A percentile compares a stretch with the other conserved stretches of the same genome.
Evolutionary conservation across 2,113 vertebrate genomes (phyloP).

Genomic region (Cololabis saira): DNA sequence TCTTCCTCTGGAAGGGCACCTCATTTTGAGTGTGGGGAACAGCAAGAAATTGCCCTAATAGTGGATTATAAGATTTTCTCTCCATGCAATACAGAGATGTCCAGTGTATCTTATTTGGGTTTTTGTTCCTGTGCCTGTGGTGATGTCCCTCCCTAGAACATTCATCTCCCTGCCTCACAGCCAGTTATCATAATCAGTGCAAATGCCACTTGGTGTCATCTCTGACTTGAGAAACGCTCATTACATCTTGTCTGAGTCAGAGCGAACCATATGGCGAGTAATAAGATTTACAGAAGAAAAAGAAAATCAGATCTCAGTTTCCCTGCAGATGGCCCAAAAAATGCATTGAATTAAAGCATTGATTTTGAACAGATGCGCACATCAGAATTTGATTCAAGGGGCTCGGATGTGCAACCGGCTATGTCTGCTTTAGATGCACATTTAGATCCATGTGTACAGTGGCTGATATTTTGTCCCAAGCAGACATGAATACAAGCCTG

Average conservation of each 20-base stretch:
- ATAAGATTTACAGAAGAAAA: conserved; percentile 25
- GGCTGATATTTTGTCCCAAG: conserved; percentile 57
- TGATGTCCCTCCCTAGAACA: conserved; percentile 1
- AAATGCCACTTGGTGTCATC: conserved; percentile 72
- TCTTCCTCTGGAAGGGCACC: conserved; percentile 13
- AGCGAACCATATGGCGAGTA: conserved; percentile 52
- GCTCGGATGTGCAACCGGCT: conserved; percentile 6
- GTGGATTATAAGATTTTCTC: conserved; percentile 11
- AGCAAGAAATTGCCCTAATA: conserved; percentile 14
- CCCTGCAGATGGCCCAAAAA: conserved; percentile 19
- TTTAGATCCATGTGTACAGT: conserved; percentile 17
- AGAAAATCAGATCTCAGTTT: conserved; percentile 11
- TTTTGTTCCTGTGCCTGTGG: background rate
- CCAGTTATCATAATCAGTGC: conserved; percentile 54
- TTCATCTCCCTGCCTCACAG: conserved; percentile 28
- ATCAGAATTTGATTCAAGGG: conserved; percentile 44
- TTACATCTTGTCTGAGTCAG: conserved; percentile 56
- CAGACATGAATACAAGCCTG: conserved; percentile 33
- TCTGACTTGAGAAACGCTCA: conserved; percentile 60
- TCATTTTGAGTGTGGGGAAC: conserved; percentile 39
- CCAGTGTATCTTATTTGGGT: conserved; percentile 14
- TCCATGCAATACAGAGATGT: background rate
- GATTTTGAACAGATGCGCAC: conserved; percentile 51
- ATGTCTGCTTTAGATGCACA: conserved; percentile 7
- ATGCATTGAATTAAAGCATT: conserved; percentile 23